Evolutionary conservation across 2,113 vertebrate genomes (phyloP), one percentile per base, ranked within the genome.

Genomic region (Microtus ochrogaster): DNA sequence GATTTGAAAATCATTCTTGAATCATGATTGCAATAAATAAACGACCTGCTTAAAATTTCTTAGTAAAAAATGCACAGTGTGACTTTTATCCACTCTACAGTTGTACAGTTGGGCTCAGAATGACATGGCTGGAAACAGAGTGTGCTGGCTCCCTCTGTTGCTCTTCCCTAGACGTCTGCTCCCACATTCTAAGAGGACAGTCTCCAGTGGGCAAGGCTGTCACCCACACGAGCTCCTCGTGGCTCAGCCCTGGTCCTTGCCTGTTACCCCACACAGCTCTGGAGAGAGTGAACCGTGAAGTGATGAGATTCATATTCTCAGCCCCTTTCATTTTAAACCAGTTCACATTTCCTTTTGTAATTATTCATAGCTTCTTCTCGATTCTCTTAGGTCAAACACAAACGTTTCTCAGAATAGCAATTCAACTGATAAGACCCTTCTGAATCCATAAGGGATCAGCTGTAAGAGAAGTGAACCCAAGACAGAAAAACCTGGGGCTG

Each of bases 331-430:
- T 63, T 92, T 90, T 28, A 92, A 94, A 92, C 5, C 28, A 55
- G 12, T 76, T 94, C 47, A 24, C 81, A 86, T 70, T 91, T 83
- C 68, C 70, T 86, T 73, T 65, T 90, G 26, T 74, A 94, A 91
- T 83, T 94, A 95, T 86, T 86, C 41, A 91, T 87, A 91, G 73
- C 28, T 78, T 93, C 88, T 88, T 30, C 49, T 87, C 41, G 2
- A 58, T 92, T 76, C 90, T 92, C 91, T 91, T 55, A 82, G 96
- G 94, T 93, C 58, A 76, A 78, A 86, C 73, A 86, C 17, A 19
- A 33, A 89, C 49, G 47, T 19, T 92, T 70, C 94, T 93, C 33
- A 52, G 41, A 90, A 76, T 66, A 92, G 63, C 95, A 91, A 91
- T 76, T 94, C 47, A 74, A 90, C 52, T 44, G 63, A 79, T 87